These are phyloP conservation scores for Delia radicum DNA, from an alignment of 1,140 invertebrate species.

Conservation along the genomic window DNA sequence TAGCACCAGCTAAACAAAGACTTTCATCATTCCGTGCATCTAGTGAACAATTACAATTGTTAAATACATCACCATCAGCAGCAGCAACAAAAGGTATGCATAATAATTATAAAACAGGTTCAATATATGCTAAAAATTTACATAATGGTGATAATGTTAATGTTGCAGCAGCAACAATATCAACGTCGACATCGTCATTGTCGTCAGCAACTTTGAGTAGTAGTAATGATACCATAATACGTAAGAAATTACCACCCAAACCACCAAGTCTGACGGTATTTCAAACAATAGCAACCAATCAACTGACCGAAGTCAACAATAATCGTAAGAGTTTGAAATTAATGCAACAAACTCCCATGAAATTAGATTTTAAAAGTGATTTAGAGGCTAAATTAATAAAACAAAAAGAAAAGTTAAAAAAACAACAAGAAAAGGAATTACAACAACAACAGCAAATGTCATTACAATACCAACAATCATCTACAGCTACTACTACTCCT, in stretches of 20 bases:
- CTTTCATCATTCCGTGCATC: constrained; percentile 52
- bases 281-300: constrained; percentile 31
- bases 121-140: too few species aligned
- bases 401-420: constrained; percentile 47
- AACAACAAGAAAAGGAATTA: constrained; percentile 40
- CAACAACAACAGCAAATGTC: constrained; percentile 36
- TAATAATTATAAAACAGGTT: background rate
- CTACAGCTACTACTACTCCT: constrained; percentile 39
- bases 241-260: constrained; percentile 45
- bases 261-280: constrained; percentile 46
- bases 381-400: constrained; percentile 51
- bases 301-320: constrained; percentile 17
- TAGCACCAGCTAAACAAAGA: constrained; percentile 53
- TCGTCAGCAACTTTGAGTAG: constrained; percentile 28
- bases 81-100: constrained; percentile 28
- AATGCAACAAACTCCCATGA: constrained; percentile 31
- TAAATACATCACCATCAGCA: constrained; percentile 40
- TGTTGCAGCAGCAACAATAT: constrained; percentile 35
- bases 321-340: constrained; percentile 13
- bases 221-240: constrained; percentile 33
- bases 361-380: constrained; percentile 50
- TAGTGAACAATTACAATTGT: constrained; percentile 50
- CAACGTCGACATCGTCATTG: constrained; percentile 28
- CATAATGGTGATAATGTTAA: constrained; percentile 17
- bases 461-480: constrained; percentile 31